Base-by-base conservation (phyloP, 1,140 invertebrate genomes). In the Drosophila persimilis region DNA sequence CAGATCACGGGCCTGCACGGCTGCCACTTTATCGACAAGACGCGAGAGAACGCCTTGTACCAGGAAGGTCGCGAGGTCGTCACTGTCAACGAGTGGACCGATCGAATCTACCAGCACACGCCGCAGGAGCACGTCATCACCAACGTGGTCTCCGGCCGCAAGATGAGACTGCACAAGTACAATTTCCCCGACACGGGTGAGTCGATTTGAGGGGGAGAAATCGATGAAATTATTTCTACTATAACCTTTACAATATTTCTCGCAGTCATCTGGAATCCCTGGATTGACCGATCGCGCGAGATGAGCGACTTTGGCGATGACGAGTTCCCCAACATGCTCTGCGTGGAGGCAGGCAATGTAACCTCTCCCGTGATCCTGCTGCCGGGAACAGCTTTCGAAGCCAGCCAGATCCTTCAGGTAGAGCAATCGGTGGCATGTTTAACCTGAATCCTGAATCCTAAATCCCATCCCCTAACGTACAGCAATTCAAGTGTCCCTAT, bases 221-320 rank as follows among this genome's bases (percentile, higher is more conserved):
- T 17, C 24, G 45, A 2, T 46, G 2, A 15, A 55, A 6, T 29
- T 56, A 9, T 6, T 7, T 6, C 13, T 46, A 17, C 6, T 22
- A 46, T 35, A 24, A 9, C 2, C 9, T 31, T 26, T 31, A 2
- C 55, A 43, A 2, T 53, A 48, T 48, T 29, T 29, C 31, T 0
- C 0, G 22, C 15, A 86, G 97, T 99, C 69, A 94, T 99, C 51
- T 99, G 98, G 98, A 99, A 99, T 94, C 98, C 98, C 3, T 99
- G 98, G 97, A 93, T 95, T 50, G 97, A 98, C 71, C 96, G 97
- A 84, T 97, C 97, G 20, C 96, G 97, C 76, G 96, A 97, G 89
- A 97, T 98, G 92, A 93, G 94, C 0, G 98, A 99, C 92, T 98
- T 99, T 92, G 97, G 97, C 17, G 97, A 98, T 92, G 97, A 98